Evolutionary conservation across 1,140 invertebrate species (phyloP).

Genomic region (Pseudomyrmex gracilis): DNA sequence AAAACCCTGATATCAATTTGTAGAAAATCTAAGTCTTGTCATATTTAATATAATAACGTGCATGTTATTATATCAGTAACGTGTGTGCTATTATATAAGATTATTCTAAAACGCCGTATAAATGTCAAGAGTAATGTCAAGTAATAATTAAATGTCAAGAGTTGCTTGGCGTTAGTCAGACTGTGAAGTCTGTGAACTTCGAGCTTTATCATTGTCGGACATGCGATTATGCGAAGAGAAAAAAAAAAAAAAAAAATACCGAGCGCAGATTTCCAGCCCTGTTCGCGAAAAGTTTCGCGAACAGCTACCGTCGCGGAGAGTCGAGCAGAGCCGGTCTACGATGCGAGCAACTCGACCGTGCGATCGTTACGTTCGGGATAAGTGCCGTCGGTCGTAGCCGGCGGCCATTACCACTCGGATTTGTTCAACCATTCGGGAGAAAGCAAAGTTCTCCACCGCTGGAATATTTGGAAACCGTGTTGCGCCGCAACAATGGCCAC

Average conservation of each 20-base stretch:
- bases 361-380: constrained; percentile 41
- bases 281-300: constrained; percentile 14
- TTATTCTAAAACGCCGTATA: constrained; percentile 6
- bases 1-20: neutral
- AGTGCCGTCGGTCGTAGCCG: constrained; percentile 49
- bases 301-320: neutral
- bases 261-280: neutral
- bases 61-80: neutral
- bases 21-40: neutral
- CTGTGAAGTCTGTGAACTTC: neutral
- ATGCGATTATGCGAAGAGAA: neutral
- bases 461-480: constrained; percentile 66
- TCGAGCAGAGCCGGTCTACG: neutral
- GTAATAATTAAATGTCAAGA: constrained; percentile 28
- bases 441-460: constrained; percentile 49
- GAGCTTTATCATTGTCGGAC: neutral
- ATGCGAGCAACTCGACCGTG: constrained; percentile 7
- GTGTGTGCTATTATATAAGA: neutral
- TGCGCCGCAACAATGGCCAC: constrained; percentile 59
- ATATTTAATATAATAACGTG: neutral
- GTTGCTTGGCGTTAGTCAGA: neutral
- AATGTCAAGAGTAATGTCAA: neutral
- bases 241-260: neutral
- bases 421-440: constrained; percentile 44
- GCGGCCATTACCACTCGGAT: constrained; percentile 57